Evolutionary conservation across 1,140 invertebrate genomes (phyloP).

Genomic region (Phocides pigmalion): DNA sequence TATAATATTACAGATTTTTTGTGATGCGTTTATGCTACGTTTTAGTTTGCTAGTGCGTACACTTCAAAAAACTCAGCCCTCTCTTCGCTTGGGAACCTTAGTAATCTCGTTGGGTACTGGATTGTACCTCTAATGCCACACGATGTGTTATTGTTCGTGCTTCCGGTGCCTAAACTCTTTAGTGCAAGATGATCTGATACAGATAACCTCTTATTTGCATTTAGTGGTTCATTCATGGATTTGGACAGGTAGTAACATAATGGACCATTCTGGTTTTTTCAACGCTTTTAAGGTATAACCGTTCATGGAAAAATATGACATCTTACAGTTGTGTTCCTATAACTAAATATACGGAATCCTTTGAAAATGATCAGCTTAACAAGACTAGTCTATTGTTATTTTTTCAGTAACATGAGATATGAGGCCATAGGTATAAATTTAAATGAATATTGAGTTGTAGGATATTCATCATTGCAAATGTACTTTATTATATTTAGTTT

Average conservation of each 20-base stretch:
- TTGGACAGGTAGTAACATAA: slow-evolving; percentile 11
- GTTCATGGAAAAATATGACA: too few species aligned
- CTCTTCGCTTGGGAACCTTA: slow-evolving; percentile 39
- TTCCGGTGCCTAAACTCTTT: slow-evolving; percentile 51
- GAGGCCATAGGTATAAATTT: too few species aligned
- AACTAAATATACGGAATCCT: too few species aligned
- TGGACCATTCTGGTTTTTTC: too few species aligned
- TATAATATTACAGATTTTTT: slow-evolving; percentile 3
- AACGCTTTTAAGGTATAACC: too few species aligned
- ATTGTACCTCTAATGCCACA: slow-evolving; percentile 53
- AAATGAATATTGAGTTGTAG: too few species aligned
- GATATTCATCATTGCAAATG: too few species aligned
- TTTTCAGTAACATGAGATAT: too few species aligned
- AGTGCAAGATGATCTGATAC: slow-evolving; percentile 25
- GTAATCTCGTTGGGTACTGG: slow-evolving; percentile 46
- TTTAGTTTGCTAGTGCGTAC: slow-evolving; percentile 37
- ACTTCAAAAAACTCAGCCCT: slow-evolving; percentile 7
- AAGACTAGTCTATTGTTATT: too few species aligned
- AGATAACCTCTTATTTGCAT: slow-evolving; percentile 17
- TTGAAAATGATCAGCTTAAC: too few species aligned
- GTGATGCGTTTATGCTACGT: slow-evolving; percentile 26
- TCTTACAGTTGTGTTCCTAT: too few species aligned
- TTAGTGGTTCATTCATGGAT: slow-evolving; percentile 28
- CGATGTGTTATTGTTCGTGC: slow-evolving; percentile 56
- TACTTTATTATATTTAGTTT: too few species aligned